Percentiles rank a stretch among this genome's conserved stretches.
phyloP scores from a whole-genome alignment of 1,140 invertebrate genomes.

The Antheraea pernyi region DNA sequence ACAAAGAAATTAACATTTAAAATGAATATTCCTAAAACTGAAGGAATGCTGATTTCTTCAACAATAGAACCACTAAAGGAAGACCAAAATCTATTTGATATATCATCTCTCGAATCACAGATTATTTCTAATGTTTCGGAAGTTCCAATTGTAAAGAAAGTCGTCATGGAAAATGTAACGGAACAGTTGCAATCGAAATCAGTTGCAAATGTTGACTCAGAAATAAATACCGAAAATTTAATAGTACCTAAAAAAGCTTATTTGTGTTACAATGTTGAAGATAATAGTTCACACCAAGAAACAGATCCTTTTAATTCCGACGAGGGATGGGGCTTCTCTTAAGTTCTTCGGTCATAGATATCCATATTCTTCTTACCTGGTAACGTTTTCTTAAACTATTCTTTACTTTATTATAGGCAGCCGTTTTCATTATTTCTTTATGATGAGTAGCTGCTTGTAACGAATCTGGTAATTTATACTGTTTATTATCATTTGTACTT shows the following conservation, averaged over 20 bases:
- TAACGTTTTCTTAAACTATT: too few relatives aligned
- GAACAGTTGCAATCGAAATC: constrained; percentile 35
- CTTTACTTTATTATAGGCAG: too few relatives aligned
- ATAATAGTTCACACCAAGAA: constrained; percentile 23
- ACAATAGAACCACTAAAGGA: constrained; percentile 61
- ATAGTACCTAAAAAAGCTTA: constrained; percentile 79
- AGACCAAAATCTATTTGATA: constrained; percentile 38
- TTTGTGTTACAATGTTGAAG: constrained; percentile 61
- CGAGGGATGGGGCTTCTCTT: constrained; percentile 73
- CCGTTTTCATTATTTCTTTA: too few relatives aligned
- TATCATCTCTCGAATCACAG: constrained; percentile 55
- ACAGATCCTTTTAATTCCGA: constrained; percentile 69
- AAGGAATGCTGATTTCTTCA: constrained; percentile 70
- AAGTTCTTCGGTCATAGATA: too few relatives aligned
- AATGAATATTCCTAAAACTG: constrained; percentile 74
- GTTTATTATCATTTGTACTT: too few relatives aligned
- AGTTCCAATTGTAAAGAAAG: constrained; percentile 19
- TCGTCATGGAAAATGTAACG: constrained; percentile 33
- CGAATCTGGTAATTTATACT: too few relatives aligned
- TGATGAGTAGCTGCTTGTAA: too few relatives aligned
- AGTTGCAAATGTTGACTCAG: constrained; percentile 13
- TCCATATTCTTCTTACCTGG: too few relatives aligned
- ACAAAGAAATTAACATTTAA: constrained; percentile 64
- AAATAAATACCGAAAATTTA: constrained; percentile 34
- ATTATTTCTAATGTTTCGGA: constrained; percentile 52